Conservation (phyloP, 64 coral and sea anemone species). For the Acropora tenuis region DNA sequence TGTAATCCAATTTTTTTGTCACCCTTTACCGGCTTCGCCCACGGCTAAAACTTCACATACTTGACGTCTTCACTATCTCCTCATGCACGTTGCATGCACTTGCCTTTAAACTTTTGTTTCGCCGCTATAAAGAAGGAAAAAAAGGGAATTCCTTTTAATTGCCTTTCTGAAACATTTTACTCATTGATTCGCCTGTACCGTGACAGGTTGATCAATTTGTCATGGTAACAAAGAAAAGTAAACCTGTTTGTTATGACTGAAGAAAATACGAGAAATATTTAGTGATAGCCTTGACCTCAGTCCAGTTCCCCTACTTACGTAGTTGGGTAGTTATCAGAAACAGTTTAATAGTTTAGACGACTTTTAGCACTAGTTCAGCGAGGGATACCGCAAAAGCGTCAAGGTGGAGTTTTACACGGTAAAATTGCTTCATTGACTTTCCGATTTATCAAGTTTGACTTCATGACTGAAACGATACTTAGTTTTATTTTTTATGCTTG, state of each 20-base stretch:
- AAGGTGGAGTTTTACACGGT: slow-evolving; percentile 13
- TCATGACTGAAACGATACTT: background rate
- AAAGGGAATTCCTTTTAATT: too few relatives aligned
- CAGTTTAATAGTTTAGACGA: background rate
- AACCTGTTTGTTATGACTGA: slow-evolving; percentile 41
- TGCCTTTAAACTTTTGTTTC: background rate
- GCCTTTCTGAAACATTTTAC: too few relatives aligned
- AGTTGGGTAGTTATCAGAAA: slow-evolving; percentile 36
- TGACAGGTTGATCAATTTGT: slow-evolving; percentile 22
- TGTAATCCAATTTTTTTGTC: background rate
- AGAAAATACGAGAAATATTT: slow-evolving; percentile 21
- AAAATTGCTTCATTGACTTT: background rate
- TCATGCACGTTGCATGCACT: background rate
- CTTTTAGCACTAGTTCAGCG: background rate
- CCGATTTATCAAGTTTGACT: background rate
- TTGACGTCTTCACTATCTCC: background rate
- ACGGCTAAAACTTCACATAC: slow-evolving; percentile 24
- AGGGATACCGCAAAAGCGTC: background rate
- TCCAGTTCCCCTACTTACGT: background rate
- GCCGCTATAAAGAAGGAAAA: background rate
- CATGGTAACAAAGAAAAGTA: slow-evolving; percentile 3
- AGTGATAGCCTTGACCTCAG: slow-evolving; percentile 6
- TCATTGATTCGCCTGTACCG: background rate
- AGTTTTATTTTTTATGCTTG: slow-evolving; percentile 18
- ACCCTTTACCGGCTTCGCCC: background rate